phyloP scores from a whole-genome alignment of 2,797 vertebrate genomes.

The Rachycentron canadum region DNA sequence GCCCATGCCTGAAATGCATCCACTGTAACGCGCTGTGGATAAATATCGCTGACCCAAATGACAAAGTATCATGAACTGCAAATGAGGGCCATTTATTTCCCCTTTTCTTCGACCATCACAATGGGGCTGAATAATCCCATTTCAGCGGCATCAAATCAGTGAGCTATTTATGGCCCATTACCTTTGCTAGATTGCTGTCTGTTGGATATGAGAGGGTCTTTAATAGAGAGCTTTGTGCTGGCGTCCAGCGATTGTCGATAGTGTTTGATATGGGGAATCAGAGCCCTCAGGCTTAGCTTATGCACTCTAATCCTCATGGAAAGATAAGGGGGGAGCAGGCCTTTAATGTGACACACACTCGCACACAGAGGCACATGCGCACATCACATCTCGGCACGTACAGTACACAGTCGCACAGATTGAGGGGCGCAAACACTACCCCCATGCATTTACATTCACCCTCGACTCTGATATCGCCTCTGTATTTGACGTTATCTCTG shows the following conservation, averaged over 20 bases:
- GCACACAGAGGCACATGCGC: constrained; percentile 20
- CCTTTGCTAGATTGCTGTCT: constrained; percentile 66
- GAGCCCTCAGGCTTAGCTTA: constrained; percentile 69
- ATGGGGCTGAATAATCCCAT: constrained; percentile 50
- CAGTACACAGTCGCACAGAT: constrained; percentile 3
- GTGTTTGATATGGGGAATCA: constrained; percentile 67
- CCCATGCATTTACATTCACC: constrained; percentile 28
- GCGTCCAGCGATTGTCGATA: constrained; percentile 67
- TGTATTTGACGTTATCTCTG: constrained; percentile 61
- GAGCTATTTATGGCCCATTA: constrained; percentile 62
- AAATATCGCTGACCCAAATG: constrained; percentile 1
- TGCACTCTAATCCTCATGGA: constrained; percentile 74
- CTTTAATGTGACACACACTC: constrained; percentile 64
- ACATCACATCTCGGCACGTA: constrained; percentile 28
- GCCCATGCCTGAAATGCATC: neutral
- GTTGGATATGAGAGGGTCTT: constrained; percentile 58
- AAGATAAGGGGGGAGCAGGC: constrained; percentile 67
- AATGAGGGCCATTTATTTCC: constrained; percentile 19
- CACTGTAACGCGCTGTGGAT: neutral
- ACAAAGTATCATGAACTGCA: constrained; percentile 1
- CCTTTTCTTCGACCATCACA: constrained; percentile 34
- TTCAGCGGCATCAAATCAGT: constrained; percentile 32
- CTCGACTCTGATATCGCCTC: constrained; percentile 22
- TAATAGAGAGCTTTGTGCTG: constrained; percentile 65
- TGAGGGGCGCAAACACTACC: constrained; percentile 29